Base-by-base conservation (phyloP, 2,113 vertebrate genomes). In the Petroica traversi region DNA sequence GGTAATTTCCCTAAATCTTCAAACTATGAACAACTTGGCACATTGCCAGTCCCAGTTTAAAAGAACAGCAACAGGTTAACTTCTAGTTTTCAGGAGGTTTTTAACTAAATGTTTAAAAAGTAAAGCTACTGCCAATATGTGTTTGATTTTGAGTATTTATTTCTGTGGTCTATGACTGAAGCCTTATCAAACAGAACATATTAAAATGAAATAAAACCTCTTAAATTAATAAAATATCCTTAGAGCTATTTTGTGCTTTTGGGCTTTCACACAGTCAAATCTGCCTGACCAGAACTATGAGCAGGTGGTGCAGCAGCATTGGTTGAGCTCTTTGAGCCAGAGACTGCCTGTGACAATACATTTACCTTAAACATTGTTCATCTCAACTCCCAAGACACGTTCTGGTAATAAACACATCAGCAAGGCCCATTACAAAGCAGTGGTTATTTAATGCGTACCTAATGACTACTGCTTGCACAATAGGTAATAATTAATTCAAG, bases 51-150 rank as follows among this genome's bases (percentile, higher is more conserved):
- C 31, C 57, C 68, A 86, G 58, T 23, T 92, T 52, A 92, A 67
- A 66, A 74, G 26, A 72, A 92, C 46, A n/a, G n/a, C n/a, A 71
- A 6, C 22, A 82, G 34, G 86, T 85, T 38, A 85, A 78, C 26
- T 33, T 93, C 46, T 23, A 72, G 41, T 72, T 92, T 89, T 80
- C 40, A 73, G 78, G 64, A 63, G 29, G 6, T 24, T 40, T 75
- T 69, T 46, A 91, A 84, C 26, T 54, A 93, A 92, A 51, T 14
- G 14, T 64, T 71, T 52, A 17, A 48, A 72, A 84, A 52, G 13
- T n/a, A 95, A 94, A 74, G 88, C 93, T 95, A 95, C 91, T 96
- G 89, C 41, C 91, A 92, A 90, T 95, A 95, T 93, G 88, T 93
- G 93, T 86, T 91, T 36, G 57, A 62, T 66, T 96, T 52, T 14